Evolutionary conservation across 1,140 invertebrate species (phyloP), one percentile per base, ranked within the genome.

Genomic region (Cyphomyrmex costatus): DNA sequence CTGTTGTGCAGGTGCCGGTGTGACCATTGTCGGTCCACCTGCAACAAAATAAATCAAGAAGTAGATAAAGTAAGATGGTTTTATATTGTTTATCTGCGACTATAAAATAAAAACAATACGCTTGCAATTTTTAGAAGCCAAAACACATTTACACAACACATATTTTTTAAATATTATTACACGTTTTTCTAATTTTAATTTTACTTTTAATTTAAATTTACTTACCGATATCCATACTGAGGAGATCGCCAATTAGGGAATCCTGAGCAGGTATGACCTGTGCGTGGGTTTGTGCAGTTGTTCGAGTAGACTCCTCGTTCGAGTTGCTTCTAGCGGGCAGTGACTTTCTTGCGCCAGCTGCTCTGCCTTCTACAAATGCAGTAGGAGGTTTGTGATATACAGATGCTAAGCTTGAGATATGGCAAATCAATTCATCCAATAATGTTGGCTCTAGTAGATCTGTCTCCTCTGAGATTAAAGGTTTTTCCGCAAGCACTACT

Each of bases 361-460:
- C 96, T 86, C 97, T 96, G 73, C 98, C 99, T 95, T 99, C 99
- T 42, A 99, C 99, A 95, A 99, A 99, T 0, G 99, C 98, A 42
- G 98, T 99, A 0, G 99, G 99, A 42, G 99, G 99, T 95, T 99
- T 99, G 93, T 99, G 99, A 94, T 99, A 99, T 3, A 99, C 99
- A 30, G 99, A 99, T 12, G 99, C 99, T 79, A 99, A 96, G 85
- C 98, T 99, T 68, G 99, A 99, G 92, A 99, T 99, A 94, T 99
- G 99, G 95, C 99, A 99, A 92, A 99, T 99, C 33, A 99, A 96
- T 95, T 99, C 99, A 94, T 99, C 99, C 49, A 99, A 95, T 19
- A 99, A 95, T 0, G 99, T 99, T 10, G 99, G 99, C 94, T 99
- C 99, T 60, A 99, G 95, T 5, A 99, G 96, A 96, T 99, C 99